These are phyloP conservation scores for Philaethria dido DNA, from an alignment of 2,888 invertebrate species.

Conservation along the genomic window DNA sequence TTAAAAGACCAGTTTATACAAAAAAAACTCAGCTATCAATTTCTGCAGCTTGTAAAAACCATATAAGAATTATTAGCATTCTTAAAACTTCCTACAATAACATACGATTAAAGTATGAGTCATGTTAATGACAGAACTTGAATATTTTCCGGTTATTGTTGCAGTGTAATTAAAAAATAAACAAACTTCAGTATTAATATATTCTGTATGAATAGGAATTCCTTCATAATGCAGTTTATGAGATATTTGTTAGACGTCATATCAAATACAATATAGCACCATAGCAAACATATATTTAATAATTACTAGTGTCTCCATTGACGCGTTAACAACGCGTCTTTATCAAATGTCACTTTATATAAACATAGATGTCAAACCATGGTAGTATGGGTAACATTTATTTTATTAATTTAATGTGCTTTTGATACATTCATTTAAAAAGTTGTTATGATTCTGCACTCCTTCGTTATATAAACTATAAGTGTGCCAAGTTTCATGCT, in stretches of 20 bases:
- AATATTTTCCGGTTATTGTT: constrained; percentile 9
- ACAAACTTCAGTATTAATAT: background rate
- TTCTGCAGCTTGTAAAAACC: background rate
- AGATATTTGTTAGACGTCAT: background rate
- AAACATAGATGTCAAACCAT: too few relatives aligned
- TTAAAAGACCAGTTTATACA: background rate
- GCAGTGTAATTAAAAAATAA: background rate
- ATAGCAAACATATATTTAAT: too few relatives aligned
- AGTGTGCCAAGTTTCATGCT: too few relatives aligned
- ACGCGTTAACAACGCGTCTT: too few relatives aligned
- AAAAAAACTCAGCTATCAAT: background rate
- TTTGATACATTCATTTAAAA: too few relatives aligned
- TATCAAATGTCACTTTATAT: too few relatives aligned
- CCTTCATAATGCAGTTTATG: background rate
- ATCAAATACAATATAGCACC: too few relatives aligned
- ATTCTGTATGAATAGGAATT: background rate
- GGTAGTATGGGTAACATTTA: too few relatives aligned
- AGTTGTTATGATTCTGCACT: too few relatives aligned
- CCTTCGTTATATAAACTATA: too few relatives aligned
- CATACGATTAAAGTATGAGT: background rate
- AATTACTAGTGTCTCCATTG: too few relatives aligned
- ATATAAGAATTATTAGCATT: constrained; percentile 2
- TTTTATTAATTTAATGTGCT: too few relatives aligned
- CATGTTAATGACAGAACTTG: constrained; percentile 1
- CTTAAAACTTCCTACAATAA: constrained; percentile 7